Conservation (phyloP, 2,888 invertebrate genomes). For the Drosophila mimica region DNA sequence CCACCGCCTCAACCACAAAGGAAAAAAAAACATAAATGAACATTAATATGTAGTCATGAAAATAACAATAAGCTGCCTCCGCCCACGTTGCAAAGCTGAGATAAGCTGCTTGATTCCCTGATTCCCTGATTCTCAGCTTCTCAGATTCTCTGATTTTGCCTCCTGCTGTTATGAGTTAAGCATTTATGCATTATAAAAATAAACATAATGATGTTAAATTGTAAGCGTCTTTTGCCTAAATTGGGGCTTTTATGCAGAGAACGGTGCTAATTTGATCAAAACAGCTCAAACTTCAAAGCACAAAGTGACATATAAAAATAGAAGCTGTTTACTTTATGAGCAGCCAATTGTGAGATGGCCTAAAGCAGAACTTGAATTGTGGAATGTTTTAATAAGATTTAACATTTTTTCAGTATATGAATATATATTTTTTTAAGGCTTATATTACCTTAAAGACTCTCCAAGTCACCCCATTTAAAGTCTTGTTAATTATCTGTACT, state of each 20-base stretch:
- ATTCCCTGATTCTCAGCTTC: background rate
- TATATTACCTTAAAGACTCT: background rate
- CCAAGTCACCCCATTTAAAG: background rate
- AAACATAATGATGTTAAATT: constrained; percentile 63
- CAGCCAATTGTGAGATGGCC: constrained; percentile 1
- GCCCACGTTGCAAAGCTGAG: background rate
- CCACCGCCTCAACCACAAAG: constrained; percentile 1
- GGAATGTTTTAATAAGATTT: background rate
- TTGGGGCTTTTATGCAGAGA: constrained; percentile 17
- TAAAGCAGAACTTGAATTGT: background rate
- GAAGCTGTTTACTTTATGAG: background rate
- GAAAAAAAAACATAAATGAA: constrained; percentile 45
- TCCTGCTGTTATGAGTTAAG: constrained; percentile 17
- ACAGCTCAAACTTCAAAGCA: constrained; percentile 59
- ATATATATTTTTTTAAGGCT: background rate
- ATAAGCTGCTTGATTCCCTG: constrained; percentile 19
- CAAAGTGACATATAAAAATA: background rate
- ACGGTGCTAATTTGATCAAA: constrained; percentile 55
- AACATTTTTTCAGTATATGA: background rate
- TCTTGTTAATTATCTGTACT: too few relatives aligned
- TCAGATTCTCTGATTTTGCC: constrained; percentile 1
- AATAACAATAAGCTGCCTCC: constrained; percentile 38
- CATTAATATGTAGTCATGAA: constrained; percentile 49
- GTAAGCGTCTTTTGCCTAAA: constrained; percentile 50
- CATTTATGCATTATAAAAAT: constrained; percentile 28